Evolutionary conservation across 1,140 invertebrate species (phyloP), one percentile per base, ranked within the genome.

Genomic region (Belonocnema kinseyi): DNA sequence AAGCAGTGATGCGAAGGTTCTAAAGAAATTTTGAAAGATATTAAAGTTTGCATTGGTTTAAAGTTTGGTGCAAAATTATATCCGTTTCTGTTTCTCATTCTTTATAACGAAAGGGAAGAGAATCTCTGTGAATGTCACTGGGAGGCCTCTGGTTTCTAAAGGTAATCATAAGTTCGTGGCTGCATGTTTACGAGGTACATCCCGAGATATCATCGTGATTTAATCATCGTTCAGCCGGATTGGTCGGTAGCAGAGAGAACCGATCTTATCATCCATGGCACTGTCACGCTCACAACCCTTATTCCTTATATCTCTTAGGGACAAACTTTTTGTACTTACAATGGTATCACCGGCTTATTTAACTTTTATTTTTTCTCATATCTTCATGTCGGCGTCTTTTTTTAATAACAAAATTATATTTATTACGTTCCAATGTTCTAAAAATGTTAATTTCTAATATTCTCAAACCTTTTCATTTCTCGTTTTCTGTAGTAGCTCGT

Each of bases 151-250:
- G 13, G 61, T 66, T 66, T 66, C 21, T 66, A 66, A 40, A 66
- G 61, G 33, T 78, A 78, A 81, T 78, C 77, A 81, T 81, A 81
- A 81, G 79, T 81, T 77, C 77, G 77, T 76, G 76, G 80, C 77
- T 72, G 72, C 66, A 66, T 81, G 58, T 75, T 75, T 75, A 75
- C 74, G 53, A 61, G 53, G 54, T 75, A 61, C 74, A 75, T 66
- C 66, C 58, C 52, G 74, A 76, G 80, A 81, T 81, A 81, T 81
- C 53, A 79, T 82, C 80, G 78, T 76, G 80, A 82, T 82, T 79
- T 82, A 82, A 82, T 82, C 80, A 77, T 78, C 58, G 61, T 46
- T 66, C 61, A 66, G 61, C 61, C 33, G 61, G 61, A 66, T 66
- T 33, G 61, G 61, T 66, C 61, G 61, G 61, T 66, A 66, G 61